These are phyloP conservation scores for Drosophila mercatorum DNA, from an alignment of 2,888 invertebrate species.

Conservation along the genomic window DNA sequence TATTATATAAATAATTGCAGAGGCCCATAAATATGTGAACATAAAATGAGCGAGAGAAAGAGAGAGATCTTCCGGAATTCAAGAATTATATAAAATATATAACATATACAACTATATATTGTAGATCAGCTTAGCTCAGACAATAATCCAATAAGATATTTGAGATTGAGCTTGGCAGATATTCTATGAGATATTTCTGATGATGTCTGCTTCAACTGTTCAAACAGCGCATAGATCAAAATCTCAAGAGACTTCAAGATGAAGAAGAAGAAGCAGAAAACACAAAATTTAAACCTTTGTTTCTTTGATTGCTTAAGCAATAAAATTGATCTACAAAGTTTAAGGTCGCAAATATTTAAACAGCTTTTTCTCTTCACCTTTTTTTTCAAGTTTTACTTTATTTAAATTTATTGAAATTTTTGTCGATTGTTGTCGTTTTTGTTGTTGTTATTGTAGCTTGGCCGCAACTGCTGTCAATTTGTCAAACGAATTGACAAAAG, in stretches of 20 bases:
- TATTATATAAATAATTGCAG: constrained; percentile 2
- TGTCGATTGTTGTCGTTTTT: constrained; percentile 26
- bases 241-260: not conserved
- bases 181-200: not conserved
- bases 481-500: constrained; percentile 55
- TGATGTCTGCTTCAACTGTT: not conserved
- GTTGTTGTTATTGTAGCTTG: constrained; percentile 28
- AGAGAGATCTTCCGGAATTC: too few relatives aligned
- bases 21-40: not conserved
- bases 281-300: constrained; percentile 10
- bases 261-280: not conserved
- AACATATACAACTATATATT: too few relatives aligned
- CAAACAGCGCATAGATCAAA: not conserved
- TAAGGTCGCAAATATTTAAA: constrained; percentile 73
- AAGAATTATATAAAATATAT: too few relatives aligned
- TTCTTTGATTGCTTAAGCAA: not conserved
- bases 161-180: too few relatives aligned
- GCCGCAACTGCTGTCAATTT: constrained; percentile 57
- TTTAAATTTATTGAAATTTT: constrained; percentile 16
- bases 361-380: constrained; percentile 70
- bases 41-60: not conserved
- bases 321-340: constrained; percentile 38
- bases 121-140: too few relatives aligned
- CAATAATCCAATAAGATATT: not conserved
- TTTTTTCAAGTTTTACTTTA: constrained; percentile 37